Base-by-base conservation (phyloP, 2,888 invertebrate genomes). In the Lissocephala sabroskyi region DNA sequence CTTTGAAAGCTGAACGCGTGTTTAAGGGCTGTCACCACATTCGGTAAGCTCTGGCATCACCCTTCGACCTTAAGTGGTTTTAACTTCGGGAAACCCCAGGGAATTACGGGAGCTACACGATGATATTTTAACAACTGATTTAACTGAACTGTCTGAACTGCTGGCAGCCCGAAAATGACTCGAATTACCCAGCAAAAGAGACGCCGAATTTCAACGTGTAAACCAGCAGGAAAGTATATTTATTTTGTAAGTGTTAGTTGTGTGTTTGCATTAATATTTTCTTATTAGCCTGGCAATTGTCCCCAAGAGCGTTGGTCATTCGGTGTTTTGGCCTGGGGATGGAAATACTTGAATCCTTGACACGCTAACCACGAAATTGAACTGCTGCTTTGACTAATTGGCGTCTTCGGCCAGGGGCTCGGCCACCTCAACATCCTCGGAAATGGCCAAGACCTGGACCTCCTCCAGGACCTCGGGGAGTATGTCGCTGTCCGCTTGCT, bases 111-210 rank as follows among this genome's bases (percentile, higher is more conserved):
- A 13, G 59, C 11, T 29, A 56, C 63, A 44, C 62, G 55, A 30
- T 18, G 51, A 52, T 54, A 73, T 52, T 77, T 80, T 79, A 57
- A 67, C 67, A 64, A 54, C 59, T 75, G 73, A 78, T 77, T 79
- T 79, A 74, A 67, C 70, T 73, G 70, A 80, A 75, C 79, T 75
- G 40, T 56, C 45, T 52, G 71, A 65, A 55, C 68, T 41, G 33
- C 3, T n/a, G 41, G n/a, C 5, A 39, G 45, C 23, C 32, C 32
- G n/a, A n/a, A n/a, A n/a, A n/a, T n/a, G n/a, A n/a, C n/a, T n/a
- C n/a, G n/a, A n/a, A n/a, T n/a, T n/a, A n/a, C n/a, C n/a, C n/a
- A n/a, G n/a, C n/a, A n/a, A n/a, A n/a, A n/a, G n/a, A n/a, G n/a
- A n/a, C n/a, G n/a, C n/a, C n/a, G n/a, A n/a, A n/a, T n/a, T n/a